Conservation (phyloP, 2,797 vertebrate species). For the Antennarius maculatus region DNA sequence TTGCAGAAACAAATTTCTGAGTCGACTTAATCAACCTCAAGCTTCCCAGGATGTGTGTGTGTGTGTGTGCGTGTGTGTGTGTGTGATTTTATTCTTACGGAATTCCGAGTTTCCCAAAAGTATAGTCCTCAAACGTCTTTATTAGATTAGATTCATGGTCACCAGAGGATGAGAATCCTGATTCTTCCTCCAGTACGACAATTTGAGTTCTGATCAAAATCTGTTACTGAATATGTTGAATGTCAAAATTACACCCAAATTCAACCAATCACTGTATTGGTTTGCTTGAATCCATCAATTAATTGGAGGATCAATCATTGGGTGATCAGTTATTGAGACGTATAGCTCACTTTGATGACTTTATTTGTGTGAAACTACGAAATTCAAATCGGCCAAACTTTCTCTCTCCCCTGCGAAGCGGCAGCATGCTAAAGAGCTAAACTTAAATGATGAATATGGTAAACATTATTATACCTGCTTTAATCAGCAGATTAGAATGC, state of each 20-base stretch:
- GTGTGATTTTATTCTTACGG: neutral
- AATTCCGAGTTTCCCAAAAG: too few species aligned
- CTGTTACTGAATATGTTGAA: too few species aligned
- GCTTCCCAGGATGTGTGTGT: neutral
- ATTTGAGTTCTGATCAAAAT: too few species aligned
- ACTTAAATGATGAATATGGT: neutral
- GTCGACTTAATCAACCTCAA: conserved; percentile 19
- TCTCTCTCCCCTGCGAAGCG: neutral
- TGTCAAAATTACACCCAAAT: too few species aligned
- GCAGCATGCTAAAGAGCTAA: neutral
- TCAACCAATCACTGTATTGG: too few species aligned
- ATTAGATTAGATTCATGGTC: neutral
- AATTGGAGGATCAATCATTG: too few species aligned
- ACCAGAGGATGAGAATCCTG: neutral
- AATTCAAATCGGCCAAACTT: neutral
- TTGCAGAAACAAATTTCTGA: conserved; percentile 5
- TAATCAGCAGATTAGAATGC: neutral
- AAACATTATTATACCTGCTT: neutral
- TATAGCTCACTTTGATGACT: too few species aligned
- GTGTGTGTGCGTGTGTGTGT: neutral
- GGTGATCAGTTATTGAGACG: too few species aligned
- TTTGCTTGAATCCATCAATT: too few species aligned
- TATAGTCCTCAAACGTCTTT: too few species aligned
- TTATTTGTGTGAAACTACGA: too few species aligned
- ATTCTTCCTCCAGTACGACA: too few species aligned